A percentile compares a stretch with the other conserved stretches of the same genome.
Evolutionary conservation across 2,888 invertebrate genomes (phyloP).

Genomic region (Graphium colonna): DNA sequence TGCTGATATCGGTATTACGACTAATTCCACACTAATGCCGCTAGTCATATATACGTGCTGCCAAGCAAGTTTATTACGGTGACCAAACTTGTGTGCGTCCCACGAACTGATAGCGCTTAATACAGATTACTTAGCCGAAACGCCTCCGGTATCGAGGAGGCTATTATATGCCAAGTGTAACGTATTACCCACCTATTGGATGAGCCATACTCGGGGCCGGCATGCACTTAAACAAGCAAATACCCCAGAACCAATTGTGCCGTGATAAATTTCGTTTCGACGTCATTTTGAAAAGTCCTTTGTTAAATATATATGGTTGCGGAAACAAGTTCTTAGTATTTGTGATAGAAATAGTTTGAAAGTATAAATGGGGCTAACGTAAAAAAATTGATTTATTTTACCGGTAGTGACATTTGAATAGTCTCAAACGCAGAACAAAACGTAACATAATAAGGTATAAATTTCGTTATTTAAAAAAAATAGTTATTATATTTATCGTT

Average conservation of each 20-base stretch:
- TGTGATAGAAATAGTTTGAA: too few species aligned
- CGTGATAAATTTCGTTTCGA: not conserved
- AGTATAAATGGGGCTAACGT: too few species aligned
- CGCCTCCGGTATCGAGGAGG: conserved; percentile 26
- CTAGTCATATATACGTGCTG: conserved; percentile 37
- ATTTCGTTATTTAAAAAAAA: too few species aligned
- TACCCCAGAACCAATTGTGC: not conserved
- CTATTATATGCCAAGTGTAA: conserved; percentile 32
- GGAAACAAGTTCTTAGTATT: too few species aligned
- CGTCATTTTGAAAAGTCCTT: not conserved
- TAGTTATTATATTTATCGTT: too few species aligned
- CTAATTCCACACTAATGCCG: conserved; percentile 35
- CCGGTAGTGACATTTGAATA: too few species aligned
- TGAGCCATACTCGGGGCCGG: conserved; percentile 7
- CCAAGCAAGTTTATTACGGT: conserved; percentile 38
- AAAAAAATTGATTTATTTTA: too few species aligned
- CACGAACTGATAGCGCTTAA: conserved; percentile 17
- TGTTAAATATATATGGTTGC: too few species aligned
- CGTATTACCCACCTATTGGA: conserved; percentile 27
- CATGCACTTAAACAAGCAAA: conserved; percentile 14
- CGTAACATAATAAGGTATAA: too few species aligned
- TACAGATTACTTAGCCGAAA: conserved; percentile 21
- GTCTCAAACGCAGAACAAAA: too few species aligned
- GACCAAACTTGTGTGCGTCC: conserved; percentile 35
- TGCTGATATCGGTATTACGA: conserved; percentile 12